Base-by-base conservation (phyloP, 2,113 vertebrate species). In the Lepisosteus osseus region DNA sequence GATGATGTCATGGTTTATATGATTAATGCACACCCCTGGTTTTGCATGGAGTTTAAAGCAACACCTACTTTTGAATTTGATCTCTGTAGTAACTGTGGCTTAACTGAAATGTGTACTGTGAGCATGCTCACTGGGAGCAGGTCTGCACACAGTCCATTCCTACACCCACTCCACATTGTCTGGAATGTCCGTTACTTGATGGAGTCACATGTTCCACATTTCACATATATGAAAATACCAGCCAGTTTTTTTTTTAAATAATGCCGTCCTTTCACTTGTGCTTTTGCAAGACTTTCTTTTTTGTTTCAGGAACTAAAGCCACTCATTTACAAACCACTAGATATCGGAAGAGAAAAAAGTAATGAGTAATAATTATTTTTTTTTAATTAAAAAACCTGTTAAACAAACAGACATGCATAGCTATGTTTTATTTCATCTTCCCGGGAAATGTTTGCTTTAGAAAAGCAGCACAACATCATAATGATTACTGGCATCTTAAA, bases 141-240 rank as follows among this genome's bases (percentile, higher is more conserved):
- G 72, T 69, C 69, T 42, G 69, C 55, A 72, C 74, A 71, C 72
- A 74, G 69, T 68, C 69, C 76, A 74, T 78, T 78, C 76, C 76
- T 69, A 72, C 72, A 71, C 76, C 76, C 72, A 71, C 76, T 74
- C 55, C 70, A 64, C 47, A 61, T 62, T 56, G 69, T 54, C 69
- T 71, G 76, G 72, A 78, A 78, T 75, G 77, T 78, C 73, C 55
- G 62, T 72, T 75, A 75, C 77, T 72, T 67, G 72, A 54, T 61
- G 67, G 56, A 69, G 67, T 78, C 73, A 78, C 70, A 70, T 78
- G 73, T 62, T 70, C 55, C 70, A 75, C 67, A 67, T 56, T 56
- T 56, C 17, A 44, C 68, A 63, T 63, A 59, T 63, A 45, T 71
- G 43, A 67, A 70, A 74, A 62, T 40, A 43, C 42, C 55, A 70